Conservation (phyloP, 1,140 invertebrate species). For the Heliconius hermathena region DNA sequence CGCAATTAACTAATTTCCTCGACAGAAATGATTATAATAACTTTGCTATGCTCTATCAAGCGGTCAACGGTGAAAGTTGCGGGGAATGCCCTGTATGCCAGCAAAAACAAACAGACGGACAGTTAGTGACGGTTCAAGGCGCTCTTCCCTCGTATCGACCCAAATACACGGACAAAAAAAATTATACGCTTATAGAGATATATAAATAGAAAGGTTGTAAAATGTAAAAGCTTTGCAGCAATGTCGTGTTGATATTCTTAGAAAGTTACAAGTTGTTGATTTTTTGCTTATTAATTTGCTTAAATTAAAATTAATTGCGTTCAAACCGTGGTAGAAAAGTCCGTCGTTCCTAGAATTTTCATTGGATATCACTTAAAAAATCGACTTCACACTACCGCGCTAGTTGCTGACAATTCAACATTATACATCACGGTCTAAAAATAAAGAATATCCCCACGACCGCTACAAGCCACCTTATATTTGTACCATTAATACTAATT, state of each 20-base stretch:
- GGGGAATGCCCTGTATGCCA: slow-evolving; percentile 22
- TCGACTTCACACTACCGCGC: no score
- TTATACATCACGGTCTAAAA: no score
- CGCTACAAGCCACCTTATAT: neutral
- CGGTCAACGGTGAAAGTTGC: slow-evolving; percentile 45
- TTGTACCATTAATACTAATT: neutral
- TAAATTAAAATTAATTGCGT: no score
- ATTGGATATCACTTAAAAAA: no score
- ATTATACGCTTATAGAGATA: neutral
- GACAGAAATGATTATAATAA: slow-evolving; percentile 23
- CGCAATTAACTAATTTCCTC: neutral
- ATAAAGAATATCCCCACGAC: neutral
- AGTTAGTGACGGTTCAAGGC: slow-evolving; percentile 35
- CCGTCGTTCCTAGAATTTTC: no score
- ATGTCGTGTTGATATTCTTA: neutral
- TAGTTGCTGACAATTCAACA: no score
- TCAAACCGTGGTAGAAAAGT: no score
- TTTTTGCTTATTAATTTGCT: neutral
- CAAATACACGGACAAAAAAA: slow-evolving; percentile 20
- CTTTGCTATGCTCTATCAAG: slow-evolving; percentile 29
- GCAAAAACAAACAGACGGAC: slow-evolving; percentile 26
- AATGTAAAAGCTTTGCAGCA: neutral
- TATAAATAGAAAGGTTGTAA: slow-evolving; percentile 7
- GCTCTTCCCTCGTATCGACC: slow-evolving; percentile 22
- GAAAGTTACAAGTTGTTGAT: neutral